These are phyloP conservation scores for Anas acuta DNA, from an alignment of 2,797 vertebrate genomes.

Conservation along the genomic window DNA sequence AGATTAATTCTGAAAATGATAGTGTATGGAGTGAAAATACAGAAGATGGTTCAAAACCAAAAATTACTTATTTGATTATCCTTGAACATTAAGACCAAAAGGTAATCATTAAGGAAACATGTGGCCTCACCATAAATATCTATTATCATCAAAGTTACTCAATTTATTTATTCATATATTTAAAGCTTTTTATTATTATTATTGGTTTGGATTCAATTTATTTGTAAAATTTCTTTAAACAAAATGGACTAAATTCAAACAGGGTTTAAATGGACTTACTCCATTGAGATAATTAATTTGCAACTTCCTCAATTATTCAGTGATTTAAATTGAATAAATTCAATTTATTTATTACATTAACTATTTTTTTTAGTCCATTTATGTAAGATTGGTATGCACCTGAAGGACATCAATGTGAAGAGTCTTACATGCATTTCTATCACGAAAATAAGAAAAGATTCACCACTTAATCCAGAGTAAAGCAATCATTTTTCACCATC, in stretches of 20 bases:
- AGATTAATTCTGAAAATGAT: not conserved
- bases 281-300: constrained; percentile 25
- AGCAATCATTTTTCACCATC: not conserved
- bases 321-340: not conserved
- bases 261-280: not conserved
- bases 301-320: constrained; percentile 49
- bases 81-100: not conserved
- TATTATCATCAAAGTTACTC: not conserved
- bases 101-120: not conserved
- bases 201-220: not conserved
- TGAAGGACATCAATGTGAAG: not conserved
- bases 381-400: not conserved
- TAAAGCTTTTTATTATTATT: not conserved
- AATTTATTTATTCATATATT: not conserved
- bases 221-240: constrained; percentile 9
- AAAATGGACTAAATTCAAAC: not conserved
- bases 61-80: not conserved
- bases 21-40: constrained; percentile 1
- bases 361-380: constrained; percentile 7
- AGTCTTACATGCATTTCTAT: not conserved
- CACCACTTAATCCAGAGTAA: not conserved
- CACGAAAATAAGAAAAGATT: not conserved
- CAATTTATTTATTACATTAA: constrained; percentile 47
- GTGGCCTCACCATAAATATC: not conserved
- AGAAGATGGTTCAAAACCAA: not conserved